These are phyloP conservation scores for Hemichromis elongatus DNA, from an alignment of 2,113 vertebrate species.

Conservation along the genomic window DNA sequence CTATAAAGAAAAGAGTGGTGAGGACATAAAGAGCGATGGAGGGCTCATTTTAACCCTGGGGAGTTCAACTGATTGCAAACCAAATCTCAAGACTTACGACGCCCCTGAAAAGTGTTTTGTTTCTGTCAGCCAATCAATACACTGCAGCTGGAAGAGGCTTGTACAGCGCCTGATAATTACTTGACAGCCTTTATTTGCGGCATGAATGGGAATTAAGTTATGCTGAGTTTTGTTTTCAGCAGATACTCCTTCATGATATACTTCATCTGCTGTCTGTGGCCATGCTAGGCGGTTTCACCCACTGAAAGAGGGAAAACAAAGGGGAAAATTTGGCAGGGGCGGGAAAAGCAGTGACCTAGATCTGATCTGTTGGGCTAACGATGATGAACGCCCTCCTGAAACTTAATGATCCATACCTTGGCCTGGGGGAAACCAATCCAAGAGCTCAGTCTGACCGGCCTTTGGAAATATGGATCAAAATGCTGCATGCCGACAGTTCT, in stretches of 20 bases:
- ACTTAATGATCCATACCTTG: conserved; percentile 11
- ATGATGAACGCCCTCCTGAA: conserved; percentile 49
- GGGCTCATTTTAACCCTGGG: conserved; percentile 1
- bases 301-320: neutral
- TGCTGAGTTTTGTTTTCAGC: neutral
- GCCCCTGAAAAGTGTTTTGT: neutral
- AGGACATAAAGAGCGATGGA: conserved; percentile 26
- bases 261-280: neutral
- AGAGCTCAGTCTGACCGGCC: conserved; percentile 23
- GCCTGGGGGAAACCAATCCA: neutral
- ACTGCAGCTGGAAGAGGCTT: neutral
- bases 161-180: neutral
- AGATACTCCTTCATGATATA: neutral
- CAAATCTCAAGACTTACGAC: conserved; percentile 8
- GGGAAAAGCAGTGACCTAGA: neutral
- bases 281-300: neutral
- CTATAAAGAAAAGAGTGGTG: conserved; percentile 14
- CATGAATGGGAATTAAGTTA: neutral
- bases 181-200: neutral
- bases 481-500: conserved; percentile 8
- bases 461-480: conserved; percentile 15
- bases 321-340: neutral
- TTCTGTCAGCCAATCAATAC: conserved; percentile 27
- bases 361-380: conserved; percentile 39
- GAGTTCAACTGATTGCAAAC: conserved; percentile 21